Conservation (phyloP, 2,888 invertebrate genomes). For the Drosophila neutralis region DNA sequence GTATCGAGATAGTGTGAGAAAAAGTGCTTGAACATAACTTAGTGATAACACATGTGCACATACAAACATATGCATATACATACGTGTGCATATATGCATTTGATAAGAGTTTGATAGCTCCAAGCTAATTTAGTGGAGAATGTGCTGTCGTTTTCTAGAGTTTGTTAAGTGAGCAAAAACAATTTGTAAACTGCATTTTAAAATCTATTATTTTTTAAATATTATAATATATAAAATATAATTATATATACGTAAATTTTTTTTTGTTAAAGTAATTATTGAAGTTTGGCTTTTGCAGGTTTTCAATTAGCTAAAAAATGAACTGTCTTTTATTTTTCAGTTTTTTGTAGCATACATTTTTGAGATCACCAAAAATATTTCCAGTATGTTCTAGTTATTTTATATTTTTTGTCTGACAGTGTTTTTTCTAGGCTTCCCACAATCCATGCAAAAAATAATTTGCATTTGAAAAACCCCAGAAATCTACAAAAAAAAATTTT, state of each 20-base stretch:
- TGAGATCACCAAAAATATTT: background rate
- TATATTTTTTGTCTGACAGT: background rate
- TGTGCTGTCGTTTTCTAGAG: background rate
- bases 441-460: background rate
- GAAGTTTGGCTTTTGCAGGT: background rate
- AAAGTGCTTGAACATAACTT: background rate
- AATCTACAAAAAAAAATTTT: background rate
- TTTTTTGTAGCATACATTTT: background rate
- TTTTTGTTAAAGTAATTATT: background rate
- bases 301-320: background rate
- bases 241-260: background rate
- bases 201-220: background rate
- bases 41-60: background rate
- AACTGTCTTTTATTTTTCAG: background rate
- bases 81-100: background rate
- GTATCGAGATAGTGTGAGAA: slow-evolving; percentile 29
- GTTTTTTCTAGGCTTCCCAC: background rate
- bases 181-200: background rate
- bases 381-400: background rate
- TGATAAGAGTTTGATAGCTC: background rate
- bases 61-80: background rate
- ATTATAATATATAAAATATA: background rate
- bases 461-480: background rate
- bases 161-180: background rate
- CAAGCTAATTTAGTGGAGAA: background rate